Evolutionary conservation across 1,140 invertebrate species (phyloP).

Genomic region (Argopecten irradians): DNA sequence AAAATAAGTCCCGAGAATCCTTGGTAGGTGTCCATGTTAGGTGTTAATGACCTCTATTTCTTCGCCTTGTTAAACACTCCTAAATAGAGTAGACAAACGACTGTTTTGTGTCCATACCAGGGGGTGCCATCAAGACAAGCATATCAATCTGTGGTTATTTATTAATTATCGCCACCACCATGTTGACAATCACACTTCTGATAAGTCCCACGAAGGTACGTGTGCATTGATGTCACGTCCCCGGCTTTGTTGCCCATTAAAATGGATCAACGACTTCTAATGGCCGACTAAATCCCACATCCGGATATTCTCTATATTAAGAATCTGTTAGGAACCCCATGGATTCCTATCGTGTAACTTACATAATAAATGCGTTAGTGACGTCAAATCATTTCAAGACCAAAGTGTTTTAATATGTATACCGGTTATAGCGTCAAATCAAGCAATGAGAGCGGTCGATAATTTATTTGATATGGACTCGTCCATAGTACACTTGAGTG

Average conservation of each 20-base stretch:
- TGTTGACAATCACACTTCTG: slow-evolving; percentile 16
- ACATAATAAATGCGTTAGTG: not conserved
- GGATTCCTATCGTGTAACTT: not conserved
- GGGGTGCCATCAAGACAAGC: not conserved
- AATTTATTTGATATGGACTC: not conserved
- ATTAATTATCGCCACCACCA: not conserved
- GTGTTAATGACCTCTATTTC: too few relatives aligned
- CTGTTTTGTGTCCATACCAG: not conserved
- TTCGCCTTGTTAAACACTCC: not conserved
- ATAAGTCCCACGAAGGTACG: not conserved
- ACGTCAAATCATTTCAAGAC: not conserved
- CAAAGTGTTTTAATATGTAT: slow-evolving; percentile 6
- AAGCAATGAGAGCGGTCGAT: too few relatives aligned
- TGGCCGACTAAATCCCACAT: not conserved
- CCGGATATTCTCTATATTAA: not conserved
- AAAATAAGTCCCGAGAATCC: too few relatives aligned
- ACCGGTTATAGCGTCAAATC: not conserved
- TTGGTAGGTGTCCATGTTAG: too few relatives aligned
- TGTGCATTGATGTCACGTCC: not conserved
- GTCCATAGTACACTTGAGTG: not conserved
- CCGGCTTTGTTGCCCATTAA: not conserved
- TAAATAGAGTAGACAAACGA: not conserved
- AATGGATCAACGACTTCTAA: not conserved
- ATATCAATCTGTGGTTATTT: not conserved
- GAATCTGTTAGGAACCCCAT: not conserved